A percentile compares a stretch with the other conserved stretches of the same genome.
Conservation (phyloP, 2,113 vertebrate species). For the Coreoperca whiteheadi region DNA sequence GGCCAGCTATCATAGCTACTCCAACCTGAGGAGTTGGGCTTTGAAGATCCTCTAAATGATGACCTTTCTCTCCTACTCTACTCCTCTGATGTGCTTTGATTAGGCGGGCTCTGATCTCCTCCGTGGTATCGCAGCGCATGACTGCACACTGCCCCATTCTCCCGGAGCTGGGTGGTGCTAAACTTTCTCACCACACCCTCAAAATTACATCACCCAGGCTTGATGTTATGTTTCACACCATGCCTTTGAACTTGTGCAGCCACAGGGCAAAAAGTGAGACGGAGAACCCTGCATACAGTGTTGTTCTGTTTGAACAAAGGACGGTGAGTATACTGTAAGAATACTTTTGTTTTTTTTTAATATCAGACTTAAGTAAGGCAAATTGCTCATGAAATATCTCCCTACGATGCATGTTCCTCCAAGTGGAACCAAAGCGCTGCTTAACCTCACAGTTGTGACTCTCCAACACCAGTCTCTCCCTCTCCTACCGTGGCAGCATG, state of each 20-base stretch:
- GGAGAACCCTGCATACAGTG: slow-evolving; percentile 3
- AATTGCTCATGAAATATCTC: slow-evolving; percentile 44
- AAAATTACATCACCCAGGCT: slow-evolving; percentile 71
- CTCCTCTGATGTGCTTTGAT: slow-evolving; percentile 80
- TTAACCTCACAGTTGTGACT: slow-evolving; percentile 72
- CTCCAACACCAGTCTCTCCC: slow-evolving; percentile 55
- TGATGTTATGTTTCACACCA: slow-evolving; percentile 59
- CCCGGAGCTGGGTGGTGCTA: slow-evolving; percentile 40
- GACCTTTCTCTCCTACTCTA: slow-evolving; percentile 66
- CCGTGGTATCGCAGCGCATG: slow-evolving; percentile 46
- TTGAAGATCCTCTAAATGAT: slow-evolving; percentile 80
- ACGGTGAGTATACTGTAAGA: background rate
- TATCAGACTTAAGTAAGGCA: slow-evolving; percentile 19
- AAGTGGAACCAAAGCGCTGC: slow-evolving; percentile 71
- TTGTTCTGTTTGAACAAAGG: slow-evolving; percentile 37
- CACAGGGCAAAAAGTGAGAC: slow-evolving; percentile 34
- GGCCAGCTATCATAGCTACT: slow-evolving; percentile 46
- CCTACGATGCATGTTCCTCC: slow-evolving; percentile 45
- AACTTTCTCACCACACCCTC: slow-evolving; percentile 70
- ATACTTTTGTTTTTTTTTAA: background rate
- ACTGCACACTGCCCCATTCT: slow-evolving; percentile 44
- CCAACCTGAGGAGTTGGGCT: slow-evolving; percentile 67
- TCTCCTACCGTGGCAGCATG: slow-evolving; percentile 48
- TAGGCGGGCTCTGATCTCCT: slow-evolving; percentile 73
- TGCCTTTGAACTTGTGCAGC: slow-evolving; percentile 64